Evolutionary conservation across 2,888 invertebrate species (phyloP), one percentile per base, ranked within the genome.

Genomic region (Acleris cristana): DNA sequence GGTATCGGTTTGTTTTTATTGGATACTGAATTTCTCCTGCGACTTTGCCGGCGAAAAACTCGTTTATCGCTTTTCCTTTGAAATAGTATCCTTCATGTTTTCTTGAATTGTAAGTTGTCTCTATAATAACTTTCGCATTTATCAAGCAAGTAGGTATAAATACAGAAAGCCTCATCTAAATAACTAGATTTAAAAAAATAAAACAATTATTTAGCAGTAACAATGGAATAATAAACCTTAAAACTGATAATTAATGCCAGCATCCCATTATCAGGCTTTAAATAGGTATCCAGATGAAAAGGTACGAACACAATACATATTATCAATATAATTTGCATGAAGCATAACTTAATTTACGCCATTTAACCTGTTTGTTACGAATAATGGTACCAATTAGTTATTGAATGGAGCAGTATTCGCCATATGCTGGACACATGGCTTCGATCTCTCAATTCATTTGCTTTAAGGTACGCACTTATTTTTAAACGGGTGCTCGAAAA

Each of bases 361-460:
- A 48, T 62, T 60, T 51, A 51, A 60, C 51, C 49, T 53, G 51
- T 67, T 63, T 67, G 63, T 63, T 63, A 51, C 26, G 48, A 49
- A 58, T 67, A 67, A 67, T 54, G 53, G 51, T n/a, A 12, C 53
- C 53, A 63, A 67, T 67, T 67, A 67, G 40, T 67, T 62, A 53
- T 67, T 67, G 61, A 61, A 54, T 59, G 49, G 16, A 58, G 23
- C 16, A 26, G 30, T 54, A 44, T 48, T 52, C 30, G 57, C 62
- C 67, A 67, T 63, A 67, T 67, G 67, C 23, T 44, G 63, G 53
- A 40, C 67, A 67, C 54, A 58, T 58, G 67, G 52, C 44, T 62
- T 30, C 51, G 34, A 19, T 34, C 19, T 55, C 18, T 51, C 59
- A 49, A 49, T 48, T 55, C 34, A 19, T 44, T 23, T 45, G 44